phyloP scores from a whole-genome alignment of 2,113 vertebrate genomes.

The Girardinichthys multiradiatus region DNA sequence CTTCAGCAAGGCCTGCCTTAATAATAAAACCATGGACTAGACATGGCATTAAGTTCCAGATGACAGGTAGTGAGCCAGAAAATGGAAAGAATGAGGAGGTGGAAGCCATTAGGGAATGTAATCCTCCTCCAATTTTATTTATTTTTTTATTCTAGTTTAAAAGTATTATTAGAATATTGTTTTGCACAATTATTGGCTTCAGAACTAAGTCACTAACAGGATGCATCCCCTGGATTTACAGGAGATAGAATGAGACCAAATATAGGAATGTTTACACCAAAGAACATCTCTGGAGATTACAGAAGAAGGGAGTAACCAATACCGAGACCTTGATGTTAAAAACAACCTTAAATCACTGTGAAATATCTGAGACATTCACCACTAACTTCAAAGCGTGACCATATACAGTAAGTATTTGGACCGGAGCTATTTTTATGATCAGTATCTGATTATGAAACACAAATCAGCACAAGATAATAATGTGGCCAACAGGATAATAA shows the following conservation, averaged over 20 bases:
- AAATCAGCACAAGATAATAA: constrained; percentile 1
- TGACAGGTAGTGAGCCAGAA: constrained; percentile 36
- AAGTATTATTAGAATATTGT: neutral
- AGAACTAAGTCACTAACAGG: neutral
- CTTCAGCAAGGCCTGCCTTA: constrained; percentile 16
- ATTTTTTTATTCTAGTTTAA: neutral
- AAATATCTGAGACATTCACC: neutral
- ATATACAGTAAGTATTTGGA: neutral
- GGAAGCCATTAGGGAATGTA: constrained; percentile 17
- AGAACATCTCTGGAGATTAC: neutral
- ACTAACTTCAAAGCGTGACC: neutral
- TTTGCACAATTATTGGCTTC: neutral
- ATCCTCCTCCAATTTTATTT: neutral
- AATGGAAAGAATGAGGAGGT: neutral
- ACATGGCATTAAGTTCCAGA: constrained; percentile 48
- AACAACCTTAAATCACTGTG: neutral
- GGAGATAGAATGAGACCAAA: no score
- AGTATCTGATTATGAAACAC: neutral
- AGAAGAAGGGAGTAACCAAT: neutral
- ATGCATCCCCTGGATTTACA: neutral
- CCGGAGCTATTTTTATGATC: neutral
- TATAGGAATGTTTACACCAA: neutral
- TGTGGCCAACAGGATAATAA: no score
- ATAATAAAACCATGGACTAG: constrained; percentile 40
- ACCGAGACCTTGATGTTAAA: neutral